Base-by-base conservation (phyloP, 2,888 invertebrate genomes). In the Chrysolina oricalcia region DNA sequence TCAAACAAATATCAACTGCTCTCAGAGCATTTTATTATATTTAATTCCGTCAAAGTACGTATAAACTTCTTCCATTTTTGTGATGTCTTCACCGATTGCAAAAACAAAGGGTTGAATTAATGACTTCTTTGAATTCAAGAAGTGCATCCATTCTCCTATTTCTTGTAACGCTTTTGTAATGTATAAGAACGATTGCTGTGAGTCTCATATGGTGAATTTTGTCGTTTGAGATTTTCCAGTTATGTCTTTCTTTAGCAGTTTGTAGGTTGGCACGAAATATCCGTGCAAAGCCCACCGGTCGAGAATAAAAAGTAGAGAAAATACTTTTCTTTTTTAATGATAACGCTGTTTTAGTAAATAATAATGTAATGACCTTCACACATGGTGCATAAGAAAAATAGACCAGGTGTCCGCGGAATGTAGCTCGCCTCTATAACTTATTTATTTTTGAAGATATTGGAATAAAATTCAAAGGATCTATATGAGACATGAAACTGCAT, bases 251-350 rank as follows among this genome's bases (percentile, higher is more conserved):
- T 67, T 65, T 5, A 70, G 43, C 1, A 48, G 5, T 62, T 74
- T 78, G 62, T 19, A 63, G 13, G 70, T 75, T 1, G 78, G 75
- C 15, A 78, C 78, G 23, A 78, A 63, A 21, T 75, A 78, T 0
- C 78, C 78, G 46, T 78, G 75, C 17, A 71, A 43, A 6, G 70
- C 67, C 77, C 75, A 78, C n/a, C n/a, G n/a, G n/a, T n/a, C n/a
- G n/a, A n/a, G n/a, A n/a, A n/a, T n/a, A n/a, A n/a, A n/a, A n/a
- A n/a, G n/a, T n/a, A n/a, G n/a, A n/a, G n/a, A n/a, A n/a, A n/a
- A n/a, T n/a, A n/a, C n/a, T n/a, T n/a, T n/a, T n/a, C n/a, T n/a
- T n/a, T n/a, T n/a, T n/a, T n/a, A n/a, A n/a, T n/a, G n/a, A n/a
- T n/a, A n/a, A n/a, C n/a, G n/a, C n/a, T n/a, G n/a, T n/a, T n/a